Percentiles rank a stretch among this genome's conserved stretches.
Conservation (phyloP, 2,797 vertebrate species). For the Acanthopagrus latus region DNA sequence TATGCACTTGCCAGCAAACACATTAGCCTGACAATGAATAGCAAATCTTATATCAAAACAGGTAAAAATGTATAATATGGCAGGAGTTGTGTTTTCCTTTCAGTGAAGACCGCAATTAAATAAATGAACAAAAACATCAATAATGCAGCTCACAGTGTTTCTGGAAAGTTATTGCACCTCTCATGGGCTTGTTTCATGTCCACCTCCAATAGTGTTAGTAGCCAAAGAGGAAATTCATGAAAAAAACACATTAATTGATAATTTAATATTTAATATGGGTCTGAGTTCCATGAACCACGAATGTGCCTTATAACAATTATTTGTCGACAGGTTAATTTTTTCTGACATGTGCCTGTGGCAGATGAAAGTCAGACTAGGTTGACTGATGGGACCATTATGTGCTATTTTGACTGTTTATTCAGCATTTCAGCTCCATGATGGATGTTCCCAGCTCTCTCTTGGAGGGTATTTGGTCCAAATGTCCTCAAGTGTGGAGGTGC, state of each 20-base stretch:
- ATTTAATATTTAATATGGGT: constrained; percentile 34
- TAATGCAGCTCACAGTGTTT: background rate
- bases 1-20: too few species aligned
- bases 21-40: background rate
- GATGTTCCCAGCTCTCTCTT: background rate
- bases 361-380: background rate
- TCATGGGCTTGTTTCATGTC: constrained; percentile 1
- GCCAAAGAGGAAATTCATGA: background rate
- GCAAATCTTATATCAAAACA: background rate
- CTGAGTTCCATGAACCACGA: background rate
- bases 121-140: background rate
- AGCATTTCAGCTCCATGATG: constrained; percentile 11
- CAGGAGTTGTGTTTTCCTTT: background rate
- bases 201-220: background rate
- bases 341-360: background rate
- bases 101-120: too few species aligned
- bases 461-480: constrained; percentile 12
- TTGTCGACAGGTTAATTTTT: constrained; percentile 9
- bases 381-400: background rate
- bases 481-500: constrained; percentile 12
- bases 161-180: background rate
- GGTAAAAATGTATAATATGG: background rate
- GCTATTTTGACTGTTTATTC: constrained; percentile 29
- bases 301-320: background rate
- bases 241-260: constrained; percentile 10